Conservation (phyloP, 2,113 vertebrate genomes). For the Talpa occidentalis region DNA sequence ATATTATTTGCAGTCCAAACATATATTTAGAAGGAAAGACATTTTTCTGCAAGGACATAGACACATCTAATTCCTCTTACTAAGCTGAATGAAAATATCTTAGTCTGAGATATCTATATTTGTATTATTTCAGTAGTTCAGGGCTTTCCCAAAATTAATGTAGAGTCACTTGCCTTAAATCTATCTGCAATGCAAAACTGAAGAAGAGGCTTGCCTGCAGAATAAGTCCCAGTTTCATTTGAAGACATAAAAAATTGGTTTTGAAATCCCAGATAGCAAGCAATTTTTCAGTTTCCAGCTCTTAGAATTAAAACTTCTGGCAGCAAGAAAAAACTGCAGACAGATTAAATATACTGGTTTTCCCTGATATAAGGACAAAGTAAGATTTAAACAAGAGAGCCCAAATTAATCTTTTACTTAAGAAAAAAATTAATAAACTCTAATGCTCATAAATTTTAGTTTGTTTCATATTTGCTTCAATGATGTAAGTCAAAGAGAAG, state of each 20-base stretch:
- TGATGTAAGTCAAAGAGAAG: background rate
- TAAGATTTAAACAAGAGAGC: slow-evolving; percentile 19
- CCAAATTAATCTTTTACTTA: slow-evolving; percentile 28
- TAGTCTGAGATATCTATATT: slow-evolving; percentile 13
- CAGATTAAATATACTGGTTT: background rate
- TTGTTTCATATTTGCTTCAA: background rate
- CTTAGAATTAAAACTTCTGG: slow-evolving; percentile 13
- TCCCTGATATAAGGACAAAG: background rate
- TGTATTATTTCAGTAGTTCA: slow-evolving; percentile 35
- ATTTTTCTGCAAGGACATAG: slow-evolving; percentile 30
- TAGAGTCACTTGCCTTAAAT: slow-evolving; percentile 24
- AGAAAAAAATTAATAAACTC: slow-evolving; percentile 7
- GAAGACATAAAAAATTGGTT: background rate
- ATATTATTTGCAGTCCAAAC: background rate
- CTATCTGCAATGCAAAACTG: background rate
- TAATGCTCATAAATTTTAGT: background rate
- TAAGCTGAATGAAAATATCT: slow-evolving; percentile 40
- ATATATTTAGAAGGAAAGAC: background rate
- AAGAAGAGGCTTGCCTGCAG: background rate
- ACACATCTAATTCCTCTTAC: slow-evolving; percentile 5
- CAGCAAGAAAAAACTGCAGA: slow-evolving; percentile 8
- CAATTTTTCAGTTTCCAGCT: background rate
- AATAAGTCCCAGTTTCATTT: slow-evolving; percentile 16
- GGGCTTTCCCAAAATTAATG: slow-evolving; percentile 36
- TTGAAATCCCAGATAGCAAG: background rate